Evolutionary conservation across 2,797 vertebrate genomes (phyloP), one percentile per base, ranked within the genome.

Genomic region (Ctenosaura bakeri): DNA sequence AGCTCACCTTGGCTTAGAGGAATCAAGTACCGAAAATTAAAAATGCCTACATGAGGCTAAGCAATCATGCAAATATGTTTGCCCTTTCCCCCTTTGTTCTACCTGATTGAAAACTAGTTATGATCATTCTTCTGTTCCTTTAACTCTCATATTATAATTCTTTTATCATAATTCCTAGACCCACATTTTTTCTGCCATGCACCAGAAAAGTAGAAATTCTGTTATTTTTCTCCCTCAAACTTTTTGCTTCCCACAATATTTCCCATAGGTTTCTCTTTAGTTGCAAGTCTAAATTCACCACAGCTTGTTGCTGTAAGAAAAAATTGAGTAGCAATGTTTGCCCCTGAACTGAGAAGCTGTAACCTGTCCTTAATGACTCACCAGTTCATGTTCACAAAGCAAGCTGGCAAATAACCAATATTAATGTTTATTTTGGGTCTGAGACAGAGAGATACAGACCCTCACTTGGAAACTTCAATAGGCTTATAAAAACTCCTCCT

Each of bases 1-100:
- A 66, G 64, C 91, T 89, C 56, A 32, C 54, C 71, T 83, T 93
- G 85, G 88, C 87, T 91, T n/a, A 50, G 66, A 54, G n/a, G 66
- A 71, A 71, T 92, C 52, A 64, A 85, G 29, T 0, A 24, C 54
- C 59, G 46, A n/a, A 3, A 89, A 76, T 79, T 88, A 50, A 88
- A 38, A 10, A 78, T 2, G 35, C 8, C 35, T 56, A 6, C 8
- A 52, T 42, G 82, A 85, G 52, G 50, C n/a, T 77, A 59, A 81
- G 3, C 83, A 83, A 86, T 82, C n/a, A 81, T 85, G 54, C 38
- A 59, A 64, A 81, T 73, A 16, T 7, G 20, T 14, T 13, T 73
- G n/a, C 0, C 73, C 22, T 64, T 73, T 89, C 14, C 59, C 13
- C 1, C 69, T 3, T 85, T 1, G 82, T n/a, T 88, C 38, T 29